These are phyloP conservation scores for Leucosticte australis DNA, from an alignment of 2,113 vertebrate genomes.

Conservation along the genomic window DNA sequence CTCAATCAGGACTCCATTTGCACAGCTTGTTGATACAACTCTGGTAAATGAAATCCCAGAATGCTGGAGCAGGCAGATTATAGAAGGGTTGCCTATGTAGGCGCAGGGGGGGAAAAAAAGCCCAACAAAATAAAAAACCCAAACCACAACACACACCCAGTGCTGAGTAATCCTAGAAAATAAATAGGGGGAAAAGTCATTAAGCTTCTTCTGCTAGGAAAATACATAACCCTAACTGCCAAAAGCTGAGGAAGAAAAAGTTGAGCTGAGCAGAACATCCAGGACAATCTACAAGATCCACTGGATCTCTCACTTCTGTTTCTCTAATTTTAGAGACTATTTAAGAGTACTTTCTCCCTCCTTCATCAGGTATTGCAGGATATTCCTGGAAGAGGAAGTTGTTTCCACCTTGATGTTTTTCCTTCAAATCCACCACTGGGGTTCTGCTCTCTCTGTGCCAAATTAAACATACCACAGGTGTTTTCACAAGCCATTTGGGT, in stretches of 20 bases:
- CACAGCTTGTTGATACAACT: neutral
- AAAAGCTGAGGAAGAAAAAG: neutral
- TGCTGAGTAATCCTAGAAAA: neutral
- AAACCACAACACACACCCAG: neutral
- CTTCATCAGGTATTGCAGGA: neutral
- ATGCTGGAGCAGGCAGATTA: neutral
- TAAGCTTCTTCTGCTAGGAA: neutral
- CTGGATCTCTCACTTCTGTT: neutral
- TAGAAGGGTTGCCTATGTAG: neutral
- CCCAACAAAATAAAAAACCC: neutral
- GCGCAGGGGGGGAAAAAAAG: rapidly evolving
- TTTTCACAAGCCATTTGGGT: neutral
- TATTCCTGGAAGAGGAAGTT: neutral
- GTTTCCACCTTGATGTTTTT: neutral
- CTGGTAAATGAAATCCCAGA: neutral
- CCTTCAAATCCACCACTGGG: neutral
- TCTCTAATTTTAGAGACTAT: neutral
- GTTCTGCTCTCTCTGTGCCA: neutral
- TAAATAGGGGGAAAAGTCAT: neutral
- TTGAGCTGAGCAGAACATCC: neutral
- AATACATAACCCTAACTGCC: neutral
- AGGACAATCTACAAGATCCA: neutral
- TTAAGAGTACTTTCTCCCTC: neutral
- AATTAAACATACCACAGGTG: neutral
- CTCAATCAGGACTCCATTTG: neutral